Conservation (phyloP, 2,113 vertebrate genomes). For the Equus przewalskii region DNA sequence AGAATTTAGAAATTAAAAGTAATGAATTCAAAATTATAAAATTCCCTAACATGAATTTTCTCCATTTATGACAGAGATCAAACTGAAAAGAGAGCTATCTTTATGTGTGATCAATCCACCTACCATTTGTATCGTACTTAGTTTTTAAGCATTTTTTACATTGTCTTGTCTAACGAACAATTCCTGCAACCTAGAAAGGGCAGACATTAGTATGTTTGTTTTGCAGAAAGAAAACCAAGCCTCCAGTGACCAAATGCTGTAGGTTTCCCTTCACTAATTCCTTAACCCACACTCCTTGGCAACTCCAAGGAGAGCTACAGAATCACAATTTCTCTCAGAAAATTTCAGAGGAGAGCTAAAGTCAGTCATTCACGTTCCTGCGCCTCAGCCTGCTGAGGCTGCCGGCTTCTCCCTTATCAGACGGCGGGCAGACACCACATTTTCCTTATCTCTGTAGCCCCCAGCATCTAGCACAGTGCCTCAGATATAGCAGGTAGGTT, state of each 20-base stretch:
- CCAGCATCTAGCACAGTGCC: not conserved
- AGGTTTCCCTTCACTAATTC: not conserved
- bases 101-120: not conserved
- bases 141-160: not conserved
- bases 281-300: not conserved
- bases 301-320: not conserved
- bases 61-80: not conserved
- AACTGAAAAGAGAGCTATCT: not conserved
- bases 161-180: not conserved
- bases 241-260: not conserved
- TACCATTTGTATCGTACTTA: not conserved
- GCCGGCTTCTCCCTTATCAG: not conserved
- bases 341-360: not conserved
- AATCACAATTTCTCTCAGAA: not conserved
- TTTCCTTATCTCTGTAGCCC: not conserved
- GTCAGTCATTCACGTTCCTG: not conserved
- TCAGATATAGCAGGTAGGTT: not conserved
- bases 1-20: conserved; percentile 17
- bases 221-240: not conserved
- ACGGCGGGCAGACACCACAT: not conserved
- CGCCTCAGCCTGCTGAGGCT: not conserved
- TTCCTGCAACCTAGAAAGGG: not conserved
- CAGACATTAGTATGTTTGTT: not conserved
- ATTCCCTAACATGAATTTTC: not conserved
- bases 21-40: not conserved